Conservation (phyloP, 2,888 invertebrate species). For the Strigamia transsilvanica region DNA sequence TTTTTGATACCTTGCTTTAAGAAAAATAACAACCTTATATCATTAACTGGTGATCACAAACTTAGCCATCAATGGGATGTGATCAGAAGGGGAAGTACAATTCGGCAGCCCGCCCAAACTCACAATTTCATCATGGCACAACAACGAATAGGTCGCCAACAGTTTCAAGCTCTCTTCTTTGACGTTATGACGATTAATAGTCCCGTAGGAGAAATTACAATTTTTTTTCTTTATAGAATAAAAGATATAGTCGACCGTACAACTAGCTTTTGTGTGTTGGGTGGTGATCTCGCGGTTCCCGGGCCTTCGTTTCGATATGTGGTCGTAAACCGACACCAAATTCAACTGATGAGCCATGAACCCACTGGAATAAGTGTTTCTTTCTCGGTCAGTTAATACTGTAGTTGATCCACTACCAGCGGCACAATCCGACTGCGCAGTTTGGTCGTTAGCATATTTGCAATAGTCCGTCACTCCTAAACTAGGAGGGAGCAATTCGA, state of each 20-base stretch:
- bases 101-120: constrained; percentile 76
- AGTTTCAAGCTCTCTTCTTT: constrained; percentile 69
- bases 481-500: constrained; percentile 62
- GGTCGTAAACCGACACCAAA: constrained; percentile 75
- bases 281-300: constrained; percentile 75
- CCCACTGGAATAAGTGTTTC: constrained; percentile 70
- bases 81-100: constrained; percentile 78
- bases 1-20: background rate
- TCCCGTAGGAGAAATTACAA: background rate
- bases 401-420: background rate
- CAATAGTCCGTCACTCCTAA: constrained; percentile 67
- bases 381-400: background rate
- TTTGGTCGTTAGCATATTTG: constrained; percentile 60
- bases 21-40: constrained; percentile 59
- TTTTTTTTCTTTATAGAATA: constrained; percentile 65
- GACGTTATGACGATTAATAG: constrained; percentile 53
- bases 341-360: constrained; percentile 73
- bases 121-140: constrained; percentile 71
- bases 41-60: constrained; percentile 66
- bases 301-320: constrained; percentile 63
- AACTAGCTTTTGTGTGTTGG: constrained; percentile 74
- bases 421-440: background rate
- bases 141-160: constrained; percentile 73
- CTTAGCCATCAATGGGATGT: constrained; percentile 78
- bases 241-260: constrained; percentile 91